phyloP scores from a whole-genome alignment of 2,888 invertebrate genomes.

The Troglohyphantes excavatus region DNA sequence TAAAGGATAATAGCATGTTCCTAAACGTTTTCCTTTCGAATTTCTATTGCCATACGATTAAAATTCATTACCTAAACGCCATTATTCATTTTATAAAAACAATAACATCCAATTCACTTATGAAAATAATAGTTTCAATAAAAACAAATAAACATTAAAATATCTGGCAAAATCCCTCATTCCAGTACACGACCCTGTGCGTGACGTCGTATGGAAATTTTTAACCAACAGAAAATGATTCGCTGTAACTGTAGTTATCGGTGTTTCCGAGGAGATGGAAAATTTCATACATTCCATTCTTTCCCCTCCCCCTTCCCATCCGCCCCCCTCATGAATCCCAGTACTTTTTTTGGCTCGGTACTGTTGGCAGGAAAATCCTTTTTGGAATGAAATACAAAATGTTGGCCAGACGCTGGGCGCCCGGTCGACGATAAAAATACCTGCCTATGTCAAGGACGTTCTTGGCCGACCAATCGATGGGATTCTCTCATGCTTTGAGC shows the following conservation, averaged over 20 bases:
- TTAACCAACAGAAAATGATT: conserved; percentile 11
- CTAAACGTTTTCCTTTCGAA: too few relatives aligned
- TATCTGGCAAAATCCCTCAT: background rate
- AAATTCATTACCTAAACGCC: too few relatives aligned
- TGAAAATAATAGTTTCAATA: too few relatives aligned
- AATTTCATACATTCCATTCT: conserved; percentile 60
- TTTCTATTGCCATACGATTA: too few relatives aligned
- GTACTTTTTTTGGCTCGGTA: conserved; percentile 36
- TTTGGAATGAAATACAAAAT: background rate
- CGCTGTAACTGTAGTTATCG: conserved; percentile 40
- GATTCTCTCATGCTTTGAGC: background rate
- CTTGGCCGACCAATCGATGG: conserved; percentile 42
- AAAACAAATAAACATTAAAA: too few relatives aligned
- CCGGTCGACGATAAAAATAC: conserved; percentile 55
- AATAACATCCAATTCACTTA: too few relatives aligned
- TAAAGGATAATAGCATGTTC: too few relatives aligned
- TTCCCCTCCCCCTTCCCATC: background rate
- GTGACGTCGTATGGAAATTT: conserved; percentile 34
- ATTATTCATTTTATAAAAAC: too few relatives aligned
- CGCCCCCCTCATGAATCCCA: background rate
- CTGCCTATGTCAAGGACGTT: conserved; percentile 70
- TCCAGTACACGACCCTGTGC: conserved; percentile 24
- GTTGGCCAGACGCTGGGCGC: background rate
- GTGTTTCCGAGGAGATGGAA: conserved; percentile 70
- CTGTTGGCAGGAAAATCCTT: conserved; percentile 17